These are phyloP conservation scores for Bombyx huttoni DNA, from an alignment of 2,888 invertebrate species.

Conservation along the genomic window DNA sequence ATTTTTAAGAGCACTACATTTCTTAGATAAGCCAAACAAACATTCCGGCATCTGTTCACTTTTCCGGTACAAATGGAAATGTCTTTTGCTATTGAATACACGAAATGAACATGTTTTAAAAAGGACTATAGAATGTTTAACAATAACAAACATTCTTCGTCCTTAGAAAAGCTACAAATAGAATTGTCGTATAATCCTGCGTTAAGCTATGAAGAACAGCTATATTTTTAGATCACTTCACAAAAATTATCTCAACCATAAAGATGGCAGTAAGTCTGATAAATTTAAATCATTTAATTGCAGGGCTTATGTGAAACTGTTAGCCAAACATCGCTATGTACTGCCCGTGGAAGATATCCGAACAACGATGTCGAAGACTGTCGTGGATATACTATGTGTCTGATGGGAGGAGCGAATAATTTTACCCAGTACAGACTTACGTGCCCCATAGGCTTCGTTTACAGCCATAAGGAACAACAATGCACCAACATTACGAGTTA, in stretches of 20 bases:
- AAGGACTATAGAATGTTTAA: not conserved
- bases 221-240: too few species aligned
- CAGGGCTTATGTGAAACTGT: constrained; percentile 35
- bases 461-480: constrained; percentile 41
- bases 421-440: constrained; percentile 40
- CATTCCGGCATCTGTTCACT: not conserved
- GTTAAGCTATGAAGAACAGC: too few species aligned
- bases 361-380: constrained; percentile 38
- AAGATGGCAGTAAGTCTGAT: not conserved
- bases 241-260: not conserved
- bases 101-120: not conserved
- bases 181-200: too few species aligned
- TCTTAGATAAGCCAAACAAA: not conserved
- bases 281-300: constrained; percentile 16
- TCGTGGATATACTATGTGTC: constrained; percentile 50
- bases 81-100: not conserved
- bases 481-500: constrained; percentile 50
- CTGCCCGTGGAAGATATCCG: constrained; percentile 40
- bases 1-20: not conserved
- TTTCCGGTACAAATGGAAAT: not conserved
- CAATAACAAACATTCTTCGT: not conserved
- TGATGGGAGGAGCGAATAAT: constrained; percentile 24
- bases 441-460: constrained; percentile 44
- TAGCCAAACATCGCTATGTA: constrained; percentile 30
- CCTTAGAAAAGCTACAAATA: too few species aligned